A percentile compares a stretch with the other conserved stretches of the same genome.
Conservation (phyloP, 2,113 vertebrate genomes). For the Chaenogobius annularis region DNA sequence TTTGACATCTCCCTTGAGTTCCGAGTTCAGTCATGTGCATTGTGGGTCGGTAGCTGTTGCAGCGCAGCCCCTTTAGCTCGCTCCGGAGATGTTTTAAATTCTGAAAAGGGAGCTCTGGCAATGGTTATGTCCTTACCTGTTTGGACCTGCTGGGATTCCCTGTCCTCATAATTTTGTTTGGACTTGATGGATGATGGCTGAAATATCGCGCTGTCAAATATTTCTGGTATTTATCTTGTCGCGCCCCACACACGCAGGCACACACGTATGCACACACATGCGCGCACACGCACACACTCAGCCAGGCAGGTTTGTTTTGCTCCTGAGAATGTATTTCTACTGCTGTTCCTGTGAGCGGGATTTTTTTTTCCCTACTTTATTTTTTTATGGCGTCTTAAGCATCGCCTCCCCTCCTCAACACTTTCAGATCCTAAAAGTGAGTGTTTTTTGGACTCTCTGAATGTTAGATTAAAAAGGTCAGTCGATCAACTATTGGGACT, state of each 20-base stretch:
- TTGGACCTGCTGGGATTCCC: conserved; percentile 58
- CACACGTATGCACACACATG: neutral
- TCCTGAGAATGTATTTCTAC: conserved; percentile 46
- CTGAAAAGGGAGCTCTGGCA: conserved; percentile 45
- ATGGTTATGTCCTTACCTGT: conserved; percentile 57
- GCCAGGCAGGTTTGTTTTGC: conserved; percentile 37
- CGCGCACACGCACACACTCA: conserved; percentile 31
- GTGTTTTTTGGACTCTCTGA: no score
- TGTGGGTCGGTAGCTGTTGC: conserved; percentile 7
- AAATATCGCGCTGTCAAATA: conserved; percentile 59
- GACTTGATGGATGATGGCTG: conserved; percentile 61
- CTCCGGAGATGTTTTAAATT: conserved; percentile 44
- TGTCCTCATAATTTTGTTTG: conserved; percentile 62
- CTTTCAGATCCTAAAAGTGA: neutral
- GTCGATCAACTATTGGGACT: neutral
- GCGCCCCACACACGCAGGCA: neutral
- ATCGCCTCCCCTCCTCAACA: conserved; percentile 13
- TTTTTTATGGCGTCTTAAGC: conserved; percentile 35
- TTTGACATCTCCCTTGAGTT: conserved; percentile 53
- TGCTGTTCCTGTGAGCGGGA: conserved; percentile 16
- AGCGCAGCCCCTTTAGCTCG: neutral
- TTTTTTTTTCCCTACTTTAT: conserved; percentile 5
- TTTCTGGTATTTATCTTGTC: conserved; percentile 56
- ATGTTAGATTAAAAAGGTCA: no score
- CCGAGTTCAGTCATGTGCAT: conserved; percentile 49